Evolutionary conservation across 2,113 vertebrate species (phyloP).

Genomic region (Centropristis striata): DNA sequence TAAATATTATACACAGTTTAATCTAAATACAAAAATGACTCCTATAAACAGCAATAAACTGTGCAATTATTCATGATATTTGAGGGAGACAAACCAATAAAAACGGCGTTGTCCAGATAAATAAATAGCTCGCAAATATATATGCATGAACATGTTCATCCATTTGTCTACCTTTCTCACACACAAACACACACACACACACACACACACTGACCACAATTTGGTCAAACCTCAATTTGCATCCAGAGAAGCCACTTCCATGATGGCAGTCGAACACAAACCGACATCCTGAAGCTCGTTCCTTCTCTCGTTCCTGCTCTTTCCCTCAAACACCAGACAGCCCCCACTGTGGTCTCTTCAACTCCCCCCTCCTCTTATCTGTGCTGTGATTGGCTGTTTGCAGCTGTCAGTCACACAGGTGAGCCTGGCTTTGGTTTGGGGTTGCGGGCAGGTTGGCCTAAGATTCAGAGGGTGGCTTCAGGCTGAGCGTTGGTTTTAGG

Average conservation of each 20-base stretch:
- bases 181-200: constrained; percentile 33
- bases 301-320: constrained; percentile 45
- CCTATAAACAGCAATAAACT: too few relatives aligned
- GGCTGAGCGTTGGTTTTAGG: constrained; percentile 46
- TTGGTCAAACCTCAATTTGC: constrained; percentile 75
- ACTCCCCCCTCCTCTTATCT: background rate
- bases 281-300: constrained; percentile 75
- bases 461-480: constrained; percentile 33
- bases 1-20: too few relatives aligned
- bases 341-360: background rate
- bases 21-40: too few relatives aligned
- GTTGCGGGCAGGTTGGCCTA: constrained; percentile 64
- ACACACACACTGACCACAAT: constrained; percentile 54
- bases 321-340: constrained; percentile 28
- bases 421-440: constrained; percentile 57
- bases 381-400: constrained; percentile 56
- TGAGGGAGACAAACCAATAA: background rate
- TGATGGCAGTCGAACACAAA: constrained; percentile 33
- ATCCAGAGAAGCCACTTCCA: constrained; percentile 76
- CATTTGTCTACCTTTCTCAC: background rate
- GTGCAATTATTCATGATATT: too few relatives aligned
- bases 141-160: background rate
- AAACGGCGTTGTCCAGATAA: background rate
- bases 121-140: background rate
- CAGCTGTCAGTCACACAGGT: constrained; percentile 37